phyloP scores from a whole-genome alignment of 2,113 vertebrate species.

The Apteryx owenii region DNA sequence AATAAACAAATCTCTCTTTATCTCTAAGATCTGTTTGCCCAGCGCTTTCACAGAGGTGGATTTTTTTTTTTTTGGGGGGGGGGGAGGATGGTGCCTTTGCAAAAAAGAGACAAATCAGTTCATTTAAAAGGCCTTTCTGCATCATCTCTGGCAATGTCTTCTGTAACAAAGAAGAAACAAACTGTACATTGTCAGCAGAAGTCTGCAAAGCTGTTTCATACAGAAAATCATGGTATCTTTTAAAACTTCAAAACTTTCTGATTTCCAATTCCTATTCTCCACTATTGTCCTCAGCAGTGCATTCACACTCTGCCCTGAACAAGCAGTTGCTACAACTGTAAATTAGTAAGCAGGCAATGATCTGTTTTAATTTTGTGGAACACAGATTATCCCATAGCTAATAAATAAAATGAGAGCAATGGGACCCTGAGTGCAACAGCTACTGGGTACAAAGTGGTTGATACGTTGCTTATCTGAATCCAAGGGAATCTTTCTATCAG shows the following conservation, averaged over 20 bases:
- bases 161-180: background rate
- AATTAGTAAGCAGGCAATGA: background rate
- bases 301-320: background rate
- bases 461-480: background rate
- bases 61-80: background rate
- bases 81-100: background rate
- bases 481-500: background rate
- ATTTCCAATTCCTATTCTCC: background rate
- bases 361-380: background rate
- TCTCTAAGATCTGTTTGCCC: background rate
- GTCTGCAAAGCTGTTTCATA: background rate
- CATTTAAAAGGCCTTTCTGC: background rate
- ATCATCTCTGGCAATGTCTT: background rate
- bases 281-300: background rate
- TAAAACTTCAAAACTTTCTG: background rate
- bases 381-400: background rate
- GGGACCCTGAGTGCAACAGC: background rate
- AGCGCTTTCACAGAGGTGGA: background rate
- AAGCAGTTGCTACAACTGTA: accelerated
- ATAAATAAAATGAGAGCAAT: background rate
- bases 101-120: background rate
- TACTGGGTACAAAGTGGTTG: background rate
- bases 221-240: background rate
- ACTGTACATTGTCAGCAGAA: background rate
- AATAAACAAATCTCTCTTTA: background rate